Base-by-base conservation (phyloP, 1,140 invertebrate genomes). In the Achroia grisella region DNA sequence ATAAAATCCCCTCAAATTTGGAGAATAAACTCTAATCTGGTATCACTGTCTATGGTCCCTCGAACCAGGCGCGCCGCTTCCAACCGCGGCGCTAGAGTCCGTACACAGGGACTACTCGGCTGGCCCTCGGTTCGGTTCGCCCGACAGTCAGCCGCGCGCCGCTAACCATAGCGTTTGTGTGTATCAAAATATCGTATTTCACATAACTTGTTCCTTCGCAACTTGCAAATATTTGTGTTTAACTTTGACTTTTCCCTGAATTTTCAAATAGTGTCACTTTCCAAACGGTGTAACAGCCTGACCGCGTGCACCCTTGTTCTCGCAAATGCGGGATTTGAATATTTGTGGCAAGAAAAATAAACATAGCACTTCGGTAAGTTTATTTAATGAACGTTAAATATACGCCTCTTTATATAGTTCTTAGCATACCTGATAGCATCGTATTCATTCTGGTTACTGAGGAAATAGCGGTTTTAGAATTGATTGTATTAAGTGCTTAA, bases 351-450 rank as follows among this genome's bases (percentile, higher is more conserved):
- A 60, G 60, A 71, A 76, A 76, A 70, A 79, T 68, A 78, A 78
- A 83, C 75, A 80, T 71, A 73, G 49, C 65, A 72, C 66, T 78
- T 61, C 70, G 69, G 79, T 84, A 65, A 81, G 79, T 69, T 64
- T 56, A 58, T 60, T 62, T 59, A 44, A 53, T 70, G 55, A 56
- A 67, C 62, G 49, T 33, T 23, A 23, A 23, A 23, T 55, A 36
- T 60, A 56, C 60, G 65, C 52, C 58, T 56, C 43, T 39, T 53
- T 46, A 30, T 47, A 62, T 47, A 44, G 53, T 55, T 57, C 39
- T 23, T 37, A 10, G 43, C 44, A 13, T 15, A 23, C 17, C 17
- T 23, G 17, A 23, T 23, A 29, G 17, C 17, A 23, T 23, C 17
- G 17, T 23, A 44, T 28, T 27, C 33, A 33, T 35, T 15, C 12